Base-by-base conservation (phyloP, 2,888 invertebrate species). In the Coleophora deauratella region DNA sequence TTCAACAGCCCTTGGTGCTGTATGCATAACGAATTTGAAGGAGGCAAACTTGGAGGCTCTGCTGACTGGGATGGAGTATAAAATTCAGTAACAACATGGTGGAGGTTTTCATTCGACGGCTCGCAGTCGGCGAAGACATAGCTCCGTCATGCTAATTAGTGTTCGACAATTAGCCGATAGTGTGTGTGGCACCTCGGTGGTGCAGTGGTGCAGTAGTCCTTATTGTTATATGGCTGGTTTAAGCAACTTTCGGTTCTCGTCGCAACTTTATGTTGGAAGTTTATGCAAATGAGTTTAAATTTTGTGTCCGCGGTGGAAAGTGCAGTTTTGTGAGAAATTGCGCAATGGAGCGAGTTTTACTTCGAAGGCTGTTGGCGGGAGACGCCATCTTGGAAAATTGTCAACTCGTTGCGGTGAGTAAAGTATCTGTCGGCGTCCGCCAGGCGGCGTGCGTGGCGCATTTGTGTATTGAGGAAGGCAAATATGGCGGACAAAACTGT, bases 1-100 rank as follows among this genome's bases (percentile, higher is more conserved):
- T 86, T 86, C 86, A 86, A 86, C 86, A 86, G 86, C 86, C 86
- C 86, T 86, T 85, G 85, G 86, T 86, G 86, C 86, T 86, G 86
- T 86, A 86, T 86, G 86, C 86, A 86, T 86, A 86, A 86, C 86
- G 86, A 86, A 86, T 86, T 85, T 84, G 85, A 84, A 85, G 85
- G 85, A 84, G 85, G 85, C 85, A 84, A 84, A 84, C 85, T 85
- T 84, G 85, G 84, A 84, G 84, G 82, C 85, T 84, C 84, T 84
- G 82, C 73, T 80, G 76, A 70, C 80, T 78, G 78, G 84, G 82
- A 82, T 84, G 82, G 82, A 84, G 84, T 85, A 85, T 85, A 85
- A 85, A 85, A 85, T 85, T 85, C 85, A 81, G 82, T 85, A 82
- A 81, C 85, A 82, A 84, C 85, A 81, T 85, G 82, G 78, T 80